Conservation (phyloP, 2,888 invertebrate genomes). For the Lissocephala sabroskyi region DNA sequence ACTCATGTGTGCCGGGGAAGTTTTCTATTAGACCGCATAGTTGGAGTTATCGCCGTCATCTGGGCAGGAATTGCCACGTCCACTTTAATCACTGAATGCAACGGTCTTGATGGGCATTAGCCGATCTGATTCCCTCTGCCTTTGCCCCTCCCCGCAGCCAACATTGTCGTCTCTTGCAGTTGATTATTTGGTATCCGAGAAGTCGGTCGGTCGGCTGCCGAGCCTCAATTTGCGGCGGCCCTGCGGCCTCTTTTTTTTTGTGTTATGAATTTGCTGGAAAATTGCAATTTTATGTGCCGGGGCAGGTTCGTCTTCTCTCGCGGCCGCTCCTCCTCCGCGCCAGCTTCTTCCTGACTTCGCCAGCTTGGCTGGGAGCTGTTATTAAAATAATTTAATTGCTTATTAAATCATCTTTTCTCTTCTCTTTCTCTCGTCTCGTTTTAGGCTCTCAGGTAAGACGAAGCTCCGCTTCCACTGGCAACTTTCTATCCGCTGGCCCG, state of each 20-base stretch:
- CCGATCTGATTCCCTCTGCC: constrained; percentile 26
- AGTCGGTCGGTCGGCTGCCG: neutral
- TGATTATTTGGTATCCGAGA: too few relatives aligned
- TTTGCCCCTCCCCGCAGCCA: constrained; percentile 11
- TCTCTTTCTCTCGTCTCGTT: constrained; percentile 4
- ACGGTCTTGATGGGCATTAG: constrained; percentile 61
- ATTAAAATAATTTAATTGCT: constrained; percentile 60
- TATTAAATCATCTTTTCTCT: constrained; percentile 45
- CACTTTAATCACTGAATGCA: constrained; percentile 63
- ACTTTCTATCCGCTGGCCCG: neutral
- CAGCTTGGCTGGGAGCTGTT: too few relatives aligned
- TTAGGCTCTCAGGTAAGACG: constrained; percentile 7
- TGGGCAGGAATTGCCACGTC: constrained; percentile 32
- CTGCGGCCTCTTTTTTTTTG: constrained; percentile 45
- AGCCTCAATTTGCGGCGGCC: constrained; percentile 14
- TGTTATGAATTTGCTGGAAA: constrained; percentile 58
- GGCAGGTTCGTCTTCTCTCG: constrained; percentile 26
- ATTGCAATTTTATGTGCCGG: constrained; percentile 60
- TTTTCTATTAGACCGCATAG: constrained; percentile 55
- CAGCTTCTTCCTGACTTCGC: too few relatives aligned
- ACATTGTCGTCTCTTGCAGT: neutral
- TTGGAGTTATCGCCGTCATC: constrained; percentile 61
- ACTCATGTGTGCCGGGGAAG: too few relatives aligned
- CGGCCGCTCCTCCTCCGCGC: too few relatives aligned
- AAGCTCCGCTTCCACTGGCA: neutral